These are phyloP conservation scores for Chromoteleia sp. DNA, from an alignment of 2,888 invertebrate genomes.

Conservation along the genomic window DNA sequence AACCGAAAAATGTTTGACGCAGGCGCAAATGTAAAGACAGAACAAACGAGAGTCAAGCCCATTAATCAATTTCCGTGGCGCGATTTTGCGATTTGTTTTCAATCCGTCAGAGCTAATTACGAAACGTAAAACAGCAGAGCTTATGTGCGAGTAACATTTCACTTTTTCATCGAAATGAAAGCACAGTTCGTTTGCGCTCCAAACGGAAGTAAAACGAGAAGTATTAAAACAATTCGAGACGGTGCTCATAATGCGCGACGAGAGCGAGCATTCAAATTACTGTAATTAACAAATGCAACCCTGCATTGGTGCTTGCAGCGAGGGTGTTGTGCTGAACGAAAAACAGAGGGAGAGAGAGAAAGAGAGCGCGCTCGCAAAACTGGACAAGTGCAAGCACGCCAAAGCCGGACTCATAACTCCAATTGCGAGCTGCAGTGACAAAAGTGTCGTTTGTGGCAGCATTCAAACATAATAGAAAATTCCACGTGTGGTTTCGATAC, in stretches of 20 bases:
- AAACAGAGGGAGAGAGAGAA: background rate
- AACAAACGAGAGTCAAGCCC: constrained; percentile 13
- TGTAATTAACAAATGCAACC: constrained; percentile 67
- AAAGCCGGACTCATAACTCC: constrained; percentile 59
- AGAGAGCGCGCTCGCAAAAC: constrained; percentile 28
- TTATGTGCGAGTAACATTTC: constrained; percentile 44
- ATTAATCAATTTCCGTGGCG: constrained; percentile 51
- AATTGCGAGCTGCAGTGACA: constrained; percentile 40
- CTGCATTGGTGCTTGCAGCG: constrained; percentile 24
- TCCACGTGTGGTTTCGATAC: constrained; percentile 35
- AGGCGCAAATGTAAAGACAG: constrained; percentile 3
- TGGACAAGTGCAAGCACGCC: constrained; percentile 37
- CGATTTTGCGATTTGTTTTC: constrained; percentile 56
- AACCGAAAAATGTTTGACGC: background rate
- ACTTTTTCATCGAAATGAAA: constrained; percentile 58
- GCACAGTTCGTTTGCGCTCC: constrained; percentile 52
- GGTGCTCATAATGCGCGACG: constrained; percentile 59
- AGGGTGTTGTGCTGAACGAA: background rate
- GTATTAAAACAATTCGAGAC: constrained; percentile 64
- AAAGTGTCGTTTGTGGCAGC: constrained; percentile 46
- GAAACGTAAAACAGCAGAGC: constrained; percentile 43
- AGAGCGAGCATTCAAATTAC: constrained; percentile 64
- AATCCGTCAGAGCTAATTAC: constrained; percentile 56
- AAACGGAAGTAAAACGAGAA: constrained; percentile 56
- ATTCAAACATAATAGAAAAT: constrained; percentile 54